Percentiles rank a stretch among this genome's conserved stretches.
Evolutionary conservation across 2,797 vertebrate genomes (phyloP).

Genomic region (Karalla daura): DNA sequence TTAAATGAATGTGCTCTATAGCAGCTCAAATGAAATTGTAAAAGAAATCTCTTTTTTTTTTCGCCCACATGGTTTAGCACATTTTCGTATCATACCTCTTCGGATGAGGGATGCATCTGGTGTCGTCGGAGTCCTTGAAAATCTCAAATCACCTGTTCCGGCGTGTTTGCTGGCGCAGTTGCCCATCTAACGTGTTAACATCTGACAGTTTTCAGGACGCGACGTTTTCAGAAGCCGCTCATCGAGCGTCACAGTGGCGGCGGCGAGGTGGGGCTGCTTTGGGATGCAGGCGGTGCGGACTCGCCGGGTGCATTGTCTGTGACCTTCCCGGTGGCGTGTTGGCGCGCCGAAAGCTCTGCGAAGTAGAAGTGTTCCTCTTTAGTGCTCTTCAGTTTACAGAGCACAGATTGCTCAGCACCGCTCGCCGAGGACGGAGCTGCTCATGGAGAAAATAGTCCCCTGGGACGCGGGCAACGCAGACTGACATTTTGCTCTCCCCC

Average conservation of each 20-base stretch:
- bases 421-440: conserved; percentile 63
- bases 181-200: not conserved
- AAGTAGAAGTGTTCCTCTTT: conserved; percentile 71
- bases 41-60: not conserved
- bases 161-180: not conserved
- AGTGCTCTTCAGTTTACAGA: conserved; percentile 64
- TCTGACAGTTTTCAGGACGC: conserved; percentile 1
- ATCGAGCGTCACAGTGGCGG: conserved; percentile 10
- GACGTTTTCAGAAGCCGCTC: conserved; percentile 21
- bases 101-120: not conserved
- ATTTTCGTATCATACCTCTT: conserved; percentile 3
- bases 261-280: conserved; percentile 4
- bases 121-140: conserved; percentile 13
- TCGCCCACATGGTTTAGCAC: conserved; percentile 8
- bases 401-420: conserved; percentile 60
- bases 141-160: not conserved
- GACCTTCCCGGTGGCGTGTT: conserved; percentile 60
- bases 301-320: conserved; percentile 36
- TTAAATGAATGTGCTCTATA: not conserved
- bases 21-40: too few species aligned
- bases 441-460: conserved; percentile 77
- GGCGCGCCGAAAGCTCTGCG: conserved; percentile 64
- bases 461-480: conserved; percentile 49
- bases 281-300: conserved; percentile 24
- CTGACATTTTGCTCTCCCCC: conserved; percentile 51